Evolutionary conservation across 1,140 invertebrate genomes (phyloP).

Genomic region (Aleiodes sp.): DNA sequence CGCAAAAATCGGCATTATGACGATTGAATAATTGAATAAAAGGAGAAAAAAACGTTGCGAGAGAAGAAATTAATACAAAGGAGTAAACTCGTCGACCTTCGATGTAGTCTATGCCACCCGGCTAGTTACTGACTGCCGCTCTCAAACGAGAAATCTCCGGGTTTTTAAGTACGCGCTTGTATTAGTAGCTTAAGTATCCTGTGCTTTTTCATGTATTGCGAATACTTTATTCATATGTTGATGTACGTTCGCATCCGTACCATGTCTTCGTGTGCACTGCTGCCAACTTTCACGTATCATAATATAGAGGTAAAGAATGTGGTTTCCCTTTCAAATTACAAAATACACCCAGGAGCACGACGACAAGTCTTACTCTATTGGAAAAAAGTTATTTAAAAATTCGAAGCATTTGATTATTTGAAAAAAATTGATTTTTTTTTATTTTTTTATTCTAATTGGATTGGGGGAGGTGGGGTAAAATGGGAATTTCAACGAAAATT

Average conservation of each 20-base stretch:
- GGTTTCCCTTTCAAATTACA: constrained; percentile 66
- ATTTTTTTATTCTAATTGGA: no score
- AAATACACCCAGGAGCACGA: constrained; percentile 47
- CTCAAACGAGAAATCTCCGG: neutral
- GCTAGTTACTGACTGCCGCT: neutral
- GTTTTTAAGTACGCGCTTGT: no score
- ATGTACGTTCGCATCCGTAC: neutral
- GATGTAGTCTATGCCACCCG: constrained; percentile 49
- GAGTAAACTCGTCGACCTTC: constrained; percentile 60
- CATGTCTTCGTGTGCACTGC: constrained; percentile 28
- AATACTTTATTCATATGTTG: neutral
- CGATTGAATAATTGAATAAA: neutral
- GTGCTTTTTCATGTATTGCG: neutral
- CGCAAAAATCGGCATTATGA: constrained; percentile 45
- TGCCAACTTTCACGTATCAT: constrained; percentile 64
- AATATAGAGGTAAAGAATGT: constrained; percentile 63
- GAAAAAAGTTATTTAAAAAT: neutral
- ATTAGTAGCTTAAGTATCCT: neutral
- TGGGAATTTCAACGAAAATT: no score
- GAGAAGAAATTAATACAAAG: constrained; percentile 40
- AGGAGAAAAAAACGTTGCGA: neutral
- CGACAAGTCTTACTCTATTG: neutral
- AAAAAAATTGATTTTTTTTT: no score
- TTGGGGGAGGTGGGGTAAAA: no score
- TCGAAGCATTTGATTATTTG: no score